A percentile compares a stretch with the other conserved stretches of the same genome.
Conservation (phyloP, 2,113 vertebrate species). For the Ranitomeya imitator region DNA sequence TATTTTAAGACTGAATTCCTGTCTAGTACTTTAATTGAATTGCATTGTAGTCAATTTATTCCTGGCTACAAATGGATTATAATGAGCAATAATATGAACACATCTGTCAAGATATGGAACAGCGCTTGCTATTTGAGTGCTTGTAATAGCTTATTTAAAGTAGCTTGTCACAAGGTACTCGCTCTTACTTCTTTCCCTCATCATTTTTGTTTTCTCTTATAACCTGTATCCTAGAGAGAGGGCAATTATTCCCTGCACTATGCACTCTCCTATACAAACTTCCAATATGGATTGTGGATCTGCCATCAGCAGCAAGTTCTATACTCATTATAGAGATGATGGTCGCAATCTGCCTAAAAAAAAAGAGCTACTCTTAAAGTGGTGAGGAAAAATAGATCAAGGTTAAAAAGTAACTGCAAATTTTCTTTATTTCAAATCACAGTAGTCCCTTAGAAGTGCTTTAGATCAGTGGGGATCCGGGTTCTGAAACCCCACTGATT, state of each 20-base stretch:
- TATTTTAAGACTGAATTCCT: background rate
- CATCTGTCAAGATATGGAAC: background rate
- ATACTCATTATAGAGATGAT: background rate
- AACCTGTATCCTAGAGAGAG: background rate
- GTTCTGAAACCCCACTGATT: too few relatives aligned
- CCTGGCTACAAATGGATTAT: background rate
- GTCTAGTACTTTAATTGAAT: background rate
- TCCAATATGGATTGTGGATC: background rate
- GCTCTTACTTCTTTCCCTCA: background rate
- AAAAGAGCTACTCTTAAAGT: background rate
- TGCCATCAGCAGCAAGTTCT: too few relatives aligned
- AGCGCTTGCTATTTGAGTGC: background rate
- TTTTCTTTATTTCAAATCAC: too few relatives aligned
- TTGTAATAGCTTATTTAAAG: background rate
- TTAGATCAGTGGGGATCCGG: too few relatives aligned
- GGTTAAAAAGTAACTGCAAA: too few relatives aligned
- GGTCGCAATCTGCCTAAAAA: background rate
- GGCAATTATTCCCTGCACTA: background rate
- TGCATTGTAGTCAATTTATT: background rate
- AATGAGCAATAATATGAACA: background rate
- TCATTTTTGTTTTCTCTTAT: background rate
- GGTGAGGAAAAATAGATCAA: too few relatives aligned
- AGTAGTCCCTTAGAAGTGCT: too few relatives aligned
- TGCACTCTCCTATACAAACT: background rate
- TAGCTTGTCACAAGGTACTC: background rate